phyloP scores from a whole-genome alignment of 2,113 vertebrate species.

The Tricholaema leucomelas region DNA sequence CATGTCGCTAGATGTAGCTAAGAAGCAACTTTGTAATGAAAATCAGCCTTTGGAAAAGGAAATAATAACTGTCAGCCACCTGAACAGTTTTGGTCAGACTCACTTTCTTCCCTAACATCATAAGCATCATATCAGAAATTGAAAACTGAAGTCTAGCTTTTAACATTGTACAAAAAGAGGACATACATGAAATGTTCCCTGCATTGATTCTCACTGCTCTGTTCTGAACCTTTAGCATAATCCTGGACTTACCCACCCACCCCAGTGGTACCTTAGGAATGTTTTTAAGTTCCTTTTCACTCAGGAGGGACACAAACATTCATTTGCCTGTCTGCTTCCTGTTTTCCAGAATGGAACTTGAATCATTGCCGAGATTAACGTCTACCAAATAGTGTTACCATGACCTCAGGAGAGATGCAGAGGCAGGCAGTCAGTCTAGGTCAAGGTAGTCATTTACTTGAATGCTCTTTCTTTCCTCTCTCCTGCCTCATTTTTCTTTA shows the following conservation, averaged over 20 bases:
- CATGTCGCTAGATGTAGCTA: neutral
- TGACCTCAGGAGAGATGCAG: neutral
- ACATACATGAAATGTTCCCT: neutral
- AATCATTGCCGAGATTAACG: neutral
- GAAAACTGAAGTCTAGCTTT: neutral
- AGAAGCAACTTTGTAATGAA: neutral
- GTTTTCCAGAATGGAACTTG: neutral
- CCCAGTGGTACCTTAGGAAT: neutral
- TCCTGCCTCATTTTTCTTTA: neutral
- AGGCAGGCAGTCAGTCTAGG: neutral
- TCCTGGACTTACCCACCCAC: neutral
- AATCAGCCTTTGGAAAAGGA: neutral
- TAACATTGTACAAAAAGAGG: neutral
- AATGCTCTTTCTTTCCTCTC: neutral
- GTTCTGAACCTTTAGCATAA: neutral
- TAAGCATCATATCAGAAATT: neutral
- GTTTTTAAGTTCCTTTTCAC: neutral
- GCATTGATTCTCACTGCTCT: neutral
- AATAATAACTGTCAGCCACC: neutral
- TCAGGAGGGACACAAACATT: neutral
- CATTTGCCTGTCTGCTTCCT: neutral
- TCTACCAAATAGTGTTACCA: neutral
- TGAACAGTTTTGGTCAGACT: neutral
- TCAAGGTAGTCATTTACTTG: neutral
- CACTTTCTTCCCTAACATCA: neutral